A percentile compares a stretch with the other conserved stretches of the same genome.
Evolutionary conservation across 2,113 vertebrate genomes (phyloP).

Genomic region (Malurus alboscapulatus): DNA sequence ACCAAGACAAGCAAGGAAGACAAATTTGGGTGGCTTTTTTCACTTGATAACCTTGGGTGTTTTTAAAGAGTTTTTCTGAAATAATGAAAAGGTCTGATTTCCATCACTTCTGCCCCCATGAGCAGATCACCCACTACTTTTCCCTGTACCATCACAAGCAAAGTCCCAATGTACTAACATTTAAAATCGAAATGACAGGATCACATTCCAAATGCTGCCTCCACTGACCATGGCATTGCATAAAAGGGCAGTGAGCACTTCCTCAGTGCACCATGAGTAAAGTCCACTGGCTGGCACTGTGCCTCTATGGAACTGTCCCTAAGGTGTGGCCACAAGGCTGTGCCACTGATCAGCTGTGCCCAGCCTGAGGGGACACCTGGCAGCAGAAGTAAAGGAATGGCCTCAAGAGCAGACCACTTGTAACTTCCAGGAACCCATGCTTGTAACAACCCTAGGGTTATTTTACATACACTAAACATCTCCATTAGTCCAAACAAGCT

Average conservation of each 20-base stretch:
- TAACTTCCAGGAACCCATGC: not conserved
- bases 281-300: not conserved
- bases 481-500: not conserved
- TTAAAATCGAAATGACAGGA: not conserved
- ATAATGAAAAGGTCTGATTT: not conserved
- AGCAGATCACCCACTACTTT: not conserved
- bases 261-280: not conserved
- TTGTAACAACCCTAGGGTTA: not conserved
- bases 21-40: not conserved
- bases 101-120: not conserved
- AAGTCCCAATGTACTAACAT: not conserved
- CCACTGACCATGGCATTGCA: too few species aligned
- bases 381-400: not conserved
- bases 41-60: fast-evolving
- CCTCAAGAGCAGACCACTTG: not conserved
- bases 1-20: not conserved
- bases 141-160: not conserved
- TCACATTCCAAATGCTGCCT: not conserved
- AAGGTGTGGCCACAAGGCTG: not conserved
- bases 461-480: not conserved
- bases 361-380: not conserved
- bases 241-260: not conserved
- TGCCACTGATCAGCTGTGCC: not conserved
- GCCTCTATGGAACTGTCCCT: not conserved
- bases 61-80: fast-evolving